A percentile compares a stretch with the other conserved stretches of the same genome.
Evolutionary conservation across 2,797 vertebrate species (phyloP).

Genomic region (Nyctibius grandis): DNA sequence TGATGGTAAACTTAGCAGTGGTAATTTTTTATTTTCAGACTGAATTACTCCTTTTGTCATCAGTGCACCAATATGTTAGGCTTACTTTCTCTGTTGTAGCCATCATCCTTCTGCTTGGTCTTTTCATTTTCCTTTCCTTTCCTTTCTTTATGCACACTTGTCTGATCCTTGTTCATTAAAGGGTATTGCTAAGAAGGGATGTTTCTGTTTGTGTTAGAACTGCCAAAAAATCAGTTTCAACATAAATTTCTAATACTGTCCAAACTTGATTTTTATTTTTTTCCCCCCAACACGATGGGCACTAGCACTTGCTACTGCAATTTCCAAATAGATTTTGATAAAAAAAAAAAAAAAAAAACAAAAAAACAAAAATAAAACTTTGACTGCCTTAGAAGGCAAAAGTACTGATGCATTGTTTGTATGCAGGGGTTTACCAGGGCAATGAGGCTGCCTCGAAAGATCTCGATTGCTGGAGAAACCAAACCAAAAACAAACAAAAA

Average conservation of each 20-base stretch:
- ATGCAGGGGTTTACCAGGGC: conserved; percentile 69
- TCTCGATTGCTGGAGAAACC: conserved; percentile 49
- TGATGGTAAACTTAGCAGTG: conserved; percentile 99
- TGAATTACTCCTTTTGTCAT: conserved; percentile 94
- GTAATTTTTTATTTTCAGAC: conserved; percentile 99
- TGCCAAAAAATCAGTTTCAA: conserved; percentile 77
- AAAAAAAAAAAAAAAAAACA: neutral
- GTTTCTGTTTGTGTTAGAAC: conserved; percentile 79
- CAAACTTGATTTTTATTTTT: conserved; percentile 73
- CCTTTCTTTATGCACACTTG: conserved; percentile 87
- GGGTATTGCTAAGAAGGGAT: conserved; percentile 90
- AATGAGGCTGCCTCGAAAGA: conserved; percentile 55
- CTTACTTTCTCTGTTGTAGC: conserved; percentile 96
- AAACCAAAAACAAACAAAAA: conserved; percentile 14
- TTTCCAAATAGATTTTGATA: conserved; percentile 60
- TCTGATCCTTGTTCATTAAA: conserved; percentile 93
- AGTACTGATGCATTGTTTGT: conserved; percentile 70
- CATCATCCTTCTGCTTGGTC: conserved; percentile 99
- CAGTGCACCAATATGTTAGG: conserved; percentile 88
- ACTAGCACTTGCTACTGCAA: conserved; percentile 83
- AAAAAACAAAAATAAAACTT: conserved; percentile 31
- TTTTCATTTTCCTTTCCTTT: conserved; percentile 90
- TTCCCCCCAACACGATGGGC: conserved; percentile 78
- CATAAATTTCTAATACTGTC: conserved; percentile 79
- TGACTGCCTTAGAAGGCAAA: conserved; percentile 81